phyloP scores from a whole-genome alignment of 2,113 vertebrate species.

The Todiramphus saurophagus region DNA sequence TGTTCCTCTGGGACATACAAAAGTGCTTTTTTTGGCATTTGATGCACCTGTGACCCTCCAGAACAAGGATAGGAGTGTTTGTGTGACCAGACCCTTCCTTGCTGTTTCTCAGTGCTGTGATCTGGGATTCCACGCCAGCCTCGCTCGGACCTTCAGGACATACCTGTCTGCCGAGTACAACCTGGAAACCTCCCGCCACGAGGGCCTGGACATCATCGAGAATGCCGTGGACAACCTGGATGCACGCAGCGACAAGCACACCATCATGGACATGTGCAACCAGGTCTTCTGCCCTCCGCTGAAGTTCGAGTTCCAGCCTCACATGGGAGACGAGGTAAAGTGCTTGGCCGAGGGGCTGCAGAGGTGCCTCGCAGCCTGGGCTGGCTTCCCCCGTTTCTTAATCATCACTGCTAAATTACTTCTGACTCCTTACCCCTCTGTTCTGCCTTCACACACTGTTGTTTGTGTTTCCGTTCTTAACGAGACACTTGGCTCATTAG shows the following conservation, averaged over 20 bases:
- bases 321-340: constrained; percentile 96
- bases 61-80: not conserved
- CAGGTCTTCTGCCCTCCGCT: constrained; percentile 98
- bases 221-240: constrained; percentile 96
- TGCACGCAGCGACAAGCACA: constrained; percentile 96
- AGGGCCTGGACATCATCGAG: constrained; percentile 94
- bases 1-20: not conserved
- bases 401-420: not conserved
- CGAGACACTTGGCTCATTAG: not conserved
- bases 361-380: not conserved
- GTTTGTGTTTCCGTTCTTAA: not conserved
- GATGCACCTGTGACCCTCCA: too few relatives aligned
- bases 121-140: constrained; percentile 93
- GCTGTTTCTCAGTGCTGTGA: constrained; percentile 87
- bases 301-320: constrained; percentile 97
- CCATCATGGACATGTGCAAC: constrained; percentile 98
- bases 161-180: constrained; percentile 98
- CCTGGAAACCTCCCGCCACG: constrained; percentile 94
- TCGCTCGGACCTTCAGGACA: constrained; percentile 93
- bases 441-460: not conserved
- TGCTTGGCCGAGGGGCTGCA: not conserved
- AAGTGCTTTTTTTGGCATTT: too few relatives aligned
- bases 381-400: not conserved
- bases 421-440: not conserved
- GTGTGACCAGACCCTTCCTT: not conserved